Conservation (phyloP, 2,888 invertebrate species). For the Acrocera orbiculus region DNA sequence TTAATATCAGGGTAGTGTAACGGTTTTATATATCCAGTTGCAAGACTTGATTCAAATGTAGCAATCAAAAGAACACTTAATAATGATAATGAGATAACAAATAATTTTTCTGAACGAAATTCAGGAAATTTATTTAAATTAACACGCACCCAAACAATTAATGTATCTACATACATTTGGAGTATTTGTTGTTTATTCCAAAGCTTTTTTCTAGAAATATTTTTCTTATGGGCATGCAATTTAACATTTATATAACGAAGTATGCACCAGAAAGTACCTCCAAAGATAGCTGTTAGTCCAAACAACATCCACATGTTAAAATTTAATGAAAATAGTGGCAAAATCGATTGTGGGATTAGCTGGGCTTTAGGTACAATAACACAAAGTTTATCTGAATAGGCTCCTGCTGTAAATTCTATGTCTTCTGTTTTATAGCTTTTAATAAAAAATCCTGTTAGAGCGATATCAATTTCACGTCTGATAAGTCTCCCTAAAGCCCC, state of each 20-base stretch:
- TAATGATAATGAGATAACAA: conserved; percentile 25
- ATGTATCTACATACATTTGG: conserved; percentile 23
- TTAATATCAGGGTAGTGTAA: conserved; percentile 28
- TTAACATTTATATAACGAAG: conserved; percentile 11
- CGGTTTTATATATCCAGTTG: conserved; percentile 28
- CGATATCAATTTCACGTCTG: conserved; percentile 24
- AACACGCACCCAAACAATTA: conserved; percentile 27
- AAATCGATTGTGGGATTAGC: conserved; percentile 26
- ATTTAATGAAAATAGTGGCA: conserved; percentile 26
- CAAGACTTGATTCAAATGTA: conserved; percentile 29
- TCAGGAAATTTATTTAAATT: conserved; percentile 23
- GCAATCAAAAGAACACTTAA: conserved; percentile 30
- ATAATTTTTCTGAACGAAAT: conserved; percentile 25
- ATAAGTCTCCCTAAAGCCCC: conserved; percentile 27
- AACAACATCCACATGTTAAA: conserved; percentile 26
- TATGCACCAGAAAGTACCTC: conserved; percentile 21
- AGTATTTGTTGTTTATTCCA: conserved; percentile 5
- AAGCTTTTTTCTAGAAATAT: not conserved
- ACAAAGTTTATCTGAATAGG: conserved; percentile 29
- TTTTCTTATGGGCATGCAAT: not conserved
- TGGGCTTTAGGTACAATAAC: conserved; percentile 28
- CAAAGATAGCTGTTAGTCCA: conserved; percentile 18
- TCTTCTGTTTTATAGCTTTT: conserved; percentile 28
- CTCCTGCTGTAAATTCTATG: conserved; percentile 25
- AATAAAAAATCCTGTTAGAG: conserved; percentile 28